Conservation (phyloP, 2,113 vertebrate genomes). For the Lucifuga dentata region DNA sequence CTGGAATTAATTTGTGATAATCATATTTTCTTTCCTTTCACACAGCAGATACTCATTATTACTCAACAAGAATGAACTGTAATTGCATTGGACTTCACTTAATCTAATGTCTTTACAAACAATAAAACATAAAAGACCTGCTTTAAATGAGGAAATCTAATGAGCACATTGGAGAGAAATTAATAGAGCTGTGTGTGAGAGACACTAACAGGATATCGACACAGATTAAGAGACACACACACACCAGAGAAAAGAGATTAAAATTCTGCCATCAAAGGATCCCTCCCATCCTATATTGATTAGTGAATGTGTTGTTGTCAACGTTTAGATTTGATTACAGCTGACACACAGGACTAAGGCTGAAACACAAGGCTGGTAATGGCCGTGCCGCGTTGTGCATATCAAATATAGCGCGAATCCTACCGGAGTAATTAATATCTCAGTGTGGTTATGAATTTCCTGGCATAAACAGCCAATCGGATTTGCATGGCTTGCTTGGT, state of each 20-base stretch:
- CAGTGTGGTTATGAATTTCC: slow-evolving; percentile 82
- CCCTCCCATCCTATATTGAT: slow-evolving; percentile 79
- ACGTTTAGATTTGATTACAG: slow-evolving; percentile 86
- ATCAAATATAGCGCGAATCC: slow-evolving; percentile 80
- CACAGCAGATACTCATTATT: slow-evolving; percentile 8
- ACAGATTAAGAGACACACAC: slow-evolving; percentile 64
- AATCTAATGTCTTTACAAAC: slow-evolving; percentile 63
- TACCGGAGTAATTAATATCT: slow-evolving; percentile 81
- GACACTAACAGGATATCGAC: slow-evolving; percentile 70
- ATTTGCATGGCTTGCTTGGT: slow-evolving; percentile 76
- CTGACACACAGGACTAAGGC: slow-evolving; percentile 79
- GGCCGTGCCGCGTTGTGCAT: slow-evolving; percentile 72
- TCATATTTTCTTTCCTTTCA: slow-evolving; percentile 1
- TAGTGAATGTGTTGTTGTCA: slow-evolving; percentile 82
- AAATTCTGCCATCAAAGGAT: slow-evolving; percentile 77
- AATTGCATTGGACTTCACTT: slow-evolving; percentile 73
- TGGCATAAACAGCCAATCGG: slow-evolving; percentile 78
- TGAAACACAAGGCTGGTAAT: slow-evolving; percentile 81
- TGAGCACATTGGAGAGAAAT: slow-evolving; percentile 48
- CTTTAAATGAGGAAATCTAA: slow-evolving; percentile 62
- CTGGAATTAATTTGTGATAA: no score
- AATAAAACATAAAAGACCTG: slow-evolving; percentile 55
- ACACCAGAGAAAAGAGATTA: slow-evolving; percentile 70
- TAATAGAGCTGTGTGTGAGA: slow-evolving; percentile 51
- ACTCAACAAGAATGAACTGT: slow-evolving; percentile 31